Base-by-base conservation (phyloP, 1,140 invertebrate genomes). In the Bombus balteatus region DNA sequence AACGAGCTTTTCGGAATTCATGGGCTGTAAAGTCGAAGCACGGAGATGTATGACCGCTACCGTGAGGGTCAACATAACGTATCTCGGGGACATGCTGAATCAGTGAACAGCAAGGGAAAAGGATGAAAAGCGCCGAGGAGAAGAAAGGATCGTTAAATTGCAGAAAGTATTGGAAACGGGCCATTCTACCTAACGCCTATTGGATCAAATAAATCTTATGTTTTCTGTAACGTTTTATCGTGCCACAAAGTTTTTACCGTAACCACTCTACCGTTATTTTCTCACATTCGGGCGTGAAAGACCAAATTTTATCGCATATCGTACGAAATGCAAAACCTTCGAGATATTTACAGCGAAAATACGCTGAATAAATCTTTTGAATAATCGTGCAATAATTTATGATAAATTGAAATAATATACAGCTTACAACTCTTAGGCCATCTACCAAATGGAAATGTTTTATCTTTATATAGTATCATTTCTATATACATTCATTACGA, bases 1-100 rank as follows among this genome's bases (percentile, higher is more conserved):
- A 87, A 90, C 90, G 80, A 76, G 90, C 91, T 89, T 92, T 93
- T 91, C 88, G 83, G 59, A 89, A 92, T 92, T 92, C 87, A 90
- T 90, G 90, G 85, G 74, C 78, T 91, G 91, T 90, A 89, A 92
- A 92, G 89, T 87, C 82, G 85, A 90, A 91, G 79, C 85, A 47
- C 57, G 53, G 77, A 89, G 88, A 90, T 90, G 72, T 86, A 90
- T 84, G 57, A 68, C 70, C 72, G 76, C 37, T 72, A 71, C 57
- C 9, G 77, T 32, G 62, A 66, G 73, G 76, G 43, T 72, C 83
- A 76, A 84, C 83, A 79, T 83, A 79, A 81, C 65, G 76, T 85
- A 72, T 65, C 37, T 53, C 53, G 18, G 37, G 43, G 53, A 68
- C 59, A 53, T 80, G 80, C 80, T 87, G 85, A 87, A 90, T 90